Conservation (phyloP, 2,797 vertebrate genomes). For the Cuniculus paca region DNA sequence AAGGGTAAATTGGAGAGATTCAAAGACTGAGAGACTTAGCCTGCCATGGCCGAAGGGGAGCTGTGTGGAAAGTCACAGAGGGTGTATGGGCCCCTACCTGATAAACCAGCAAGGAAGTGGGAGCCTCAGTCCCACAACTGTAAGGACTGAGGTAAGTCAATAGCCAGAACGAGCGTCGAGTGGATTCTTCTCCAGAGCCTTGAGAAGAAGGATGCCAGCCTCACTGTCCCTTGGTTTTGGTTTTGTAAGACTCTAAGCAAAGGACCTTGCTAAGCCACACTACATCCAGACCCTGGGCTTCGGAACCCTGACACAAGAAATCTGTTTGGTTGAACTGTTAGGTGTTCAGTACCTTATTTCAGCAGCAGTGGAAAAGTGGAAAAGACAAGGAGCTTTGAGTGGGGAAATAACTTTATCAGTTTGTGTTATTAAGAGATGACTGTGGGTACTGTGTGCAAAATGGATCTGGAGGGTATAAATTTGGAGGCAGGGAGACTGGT, state of each 20-base stretch:
- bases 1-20: neutral
- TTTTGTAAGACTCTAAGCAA: neutral
- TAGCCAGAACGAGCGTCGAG: neutral
- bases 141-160: neutral
- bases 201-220: neutral
- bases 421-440: neutral
- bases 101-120: neutral
- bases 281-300: neutral
- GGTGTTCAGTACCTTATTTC: neutral
- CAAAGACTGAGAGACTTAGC: neutral
- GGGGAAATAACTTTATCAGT: neutral
- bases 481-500: slow-evolving; percentile 1
- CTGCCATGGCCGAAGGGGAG: neutral
- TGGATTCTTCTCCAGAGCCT: neutral
- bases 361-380: neutral
- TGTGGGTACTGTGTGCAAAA: neutral
- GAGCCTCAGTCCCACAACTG: neutral
- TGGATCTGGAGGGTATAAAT: neutral
- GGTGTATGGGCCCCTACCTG: neutral
- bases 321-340: neutral
- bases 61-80: neutral
- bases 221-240: neutral
- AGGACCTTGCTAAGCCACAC: neutral
- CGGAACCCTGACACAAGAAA: neutral
- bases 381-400: neutral